Evolutionary conservation across 2,113 vertebrate species (phyloP).

Genomic region (Varanus komodoensis): DNA sequence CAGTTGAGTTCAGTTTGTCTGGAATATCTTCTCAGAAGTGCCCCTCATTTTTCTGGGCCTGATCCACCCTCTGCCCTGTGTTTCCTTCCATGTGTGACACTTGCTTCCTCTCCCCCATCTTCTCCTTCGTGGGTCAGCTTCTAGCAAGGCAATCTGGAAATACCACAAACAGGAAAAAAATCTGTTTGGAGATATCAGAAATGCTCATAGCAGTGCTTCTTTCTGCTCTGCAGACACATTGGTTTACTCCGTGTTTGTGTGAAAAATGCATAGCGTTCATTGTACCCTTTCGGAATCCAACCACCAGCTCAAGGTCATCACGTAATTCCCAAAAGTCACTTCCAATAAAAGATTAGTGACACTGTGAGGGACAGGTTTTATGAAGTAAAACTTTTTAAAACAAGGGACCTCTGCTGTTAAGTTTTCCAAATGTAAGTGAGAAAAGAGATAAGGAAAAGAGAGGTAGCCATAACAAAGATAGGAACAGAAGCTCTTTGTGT

Average conservation of each 20-base stretch:
- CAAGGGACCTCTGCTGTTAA: no score
- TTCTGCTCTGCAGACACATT: not conserved
- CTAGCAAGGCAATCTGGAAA: not conserved
- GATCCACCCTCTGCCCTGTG: no score
- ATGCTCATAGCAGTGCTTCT: not conserved
- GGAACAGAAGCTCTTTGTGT: no score
- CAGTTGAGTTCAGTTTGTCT: not conserved
- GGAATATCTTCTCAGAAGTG: not conserved
- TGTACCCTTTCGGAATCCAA: no score
- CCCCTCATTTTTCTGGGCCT: not conserved
- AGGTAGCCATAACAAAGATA: no score
- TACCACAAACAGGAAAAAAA: not conserved
- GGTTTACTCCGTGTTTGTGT: not conserved
- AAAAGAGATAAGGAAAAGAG: no score
- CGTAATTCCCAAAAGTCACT: not conserved
- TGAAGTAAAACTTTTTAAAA: not conserved
- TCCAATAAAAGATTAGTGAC: no score
- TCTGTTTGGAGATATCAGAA: not conserved
- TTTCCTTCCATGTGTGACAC: not conserved
- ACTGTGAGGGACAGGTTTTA: not conserved
- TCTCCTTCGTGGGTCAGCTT: not conserved
- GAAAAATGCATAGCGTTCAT: not conserved
- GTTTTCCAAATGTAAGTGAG: not conserved
- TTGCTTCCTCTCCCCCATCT: not conserved
- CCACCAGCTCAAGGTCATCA: no score